Base-by-base conservation (phyloP, 1,140 invertebrate species). In the Diplogasteroides magnus region DNA sequence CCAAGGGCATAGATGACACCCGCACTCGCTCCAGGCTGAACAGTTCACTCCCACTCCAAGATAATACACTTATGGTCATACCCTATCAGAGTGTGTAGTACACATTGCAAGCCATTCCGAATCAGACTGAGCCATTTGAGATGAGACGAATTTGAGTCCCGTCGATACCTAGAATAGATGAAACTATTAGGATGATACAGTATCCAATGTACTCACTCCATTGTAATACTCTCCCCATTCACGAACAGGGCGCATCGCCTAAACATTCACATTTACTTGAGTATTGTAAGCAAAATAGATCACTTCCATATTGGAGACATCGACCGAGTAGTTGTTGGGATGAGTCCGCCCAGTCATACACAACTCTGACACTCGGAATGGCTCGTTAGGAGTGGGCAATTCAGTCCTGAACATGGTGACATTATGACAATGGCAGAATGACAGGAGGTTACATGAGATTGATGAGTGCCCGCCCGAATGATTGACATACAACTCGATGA, bases 191-290 rank as follows among this genome's bases (percentile, higher is more conserved):
- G n/a, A n/a, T n/a, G n/a, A n/a, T n/a, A n/a, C n/a, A n/a, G n/a
- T n/a, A n/a, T n/a, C n/a, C n/a, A n/a, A n/a, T n/a, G n/a, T n/a
- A n/a, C n/a, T 56, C 1, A 71, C 48, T 3, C 61, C 56, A 29
- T 71, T 64, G 69, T 71, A 71, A 57, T 64, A 71, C 15, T 71
- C 63, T 64, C 69, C 69, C 69, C 69, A 71, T n/a, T 71, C 69
- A 1, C 48, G 31, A 31, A 31, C 32, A 2, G 32, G 64, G 13
- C 37, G n/a, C 14, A 23, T 65, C 14, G 37, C 28, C 61, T 63
- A 31, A 63, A 63, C 6, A 63, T n/a, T n/a, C n/a, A n/a, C n/a
- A n/a, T n/a, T 48, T 48, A 48, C 6, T 19, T 48, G 19, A 48
- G 6, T 48, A 48, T 11, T 48, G 6, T 11, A 48, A 48, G 19